Evolutionary conservation across 1,140 invertebrate species (phyloP), one percentile per base, ranked within the genome.

Genomic region (Atta cephalotes): DNA sequence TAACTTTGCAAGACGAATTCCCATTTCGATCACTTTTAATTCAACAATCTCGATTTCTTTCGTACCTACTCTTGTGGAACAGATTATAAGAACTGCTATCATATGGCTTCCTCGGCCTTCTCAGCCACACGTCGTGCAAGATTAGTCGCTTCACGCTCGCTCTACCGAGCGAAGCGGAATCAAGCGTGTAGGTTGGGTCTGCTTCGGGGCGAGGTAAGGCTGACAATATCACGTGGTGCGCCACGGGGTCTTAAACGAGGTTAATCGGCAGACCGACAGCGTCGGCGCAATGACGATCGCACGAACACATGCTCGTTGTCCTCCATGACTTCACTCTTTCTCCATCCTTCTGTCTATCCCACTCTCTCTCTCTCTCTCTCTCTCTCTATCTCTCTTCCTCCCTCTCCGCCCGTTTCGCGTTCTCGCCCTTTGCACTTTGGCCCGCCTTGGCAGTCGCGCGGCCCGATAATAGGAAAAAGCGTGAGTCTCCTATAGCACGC

Each of bases 241-340:
- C 88, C 92, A 93, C 92, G 91, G 94, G 93, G 91, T 93, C 92
- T 70, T 91, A 91, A 95, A 94, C 93, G 94, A 95, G 94, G 94
- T 94, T 95, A 95, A 95, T 94, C 92, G 92, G 76, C 89, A 92
- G 80, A 91, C 91, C 72, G 63, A 74, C 82, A 92, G 93, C 93
- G 93, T 92, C 93, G 94, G 92, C 93, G 94, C 93, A 92, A 90
- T 86, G 70, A 84, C 70, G 89, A 92, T 84, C 56, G 88, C 88
- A 82, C 89, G 81, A 92, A 81, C 77, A 87, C 85, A 85, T 58
- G 58, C 74, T 78, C 53, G 74, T 68, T 84, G 25, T 60, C 74
- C 65, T 84, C 60, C 82, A 31, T 74, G 80, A 72, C 53, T 62
- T 2, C 18, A 14, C 56, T 72, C 74, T 68, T n/a, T 53, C 56